Base-by-base conservation (phyloP, 2,113 vertebrate species). In the Podilymbus podiceps region DNA sequence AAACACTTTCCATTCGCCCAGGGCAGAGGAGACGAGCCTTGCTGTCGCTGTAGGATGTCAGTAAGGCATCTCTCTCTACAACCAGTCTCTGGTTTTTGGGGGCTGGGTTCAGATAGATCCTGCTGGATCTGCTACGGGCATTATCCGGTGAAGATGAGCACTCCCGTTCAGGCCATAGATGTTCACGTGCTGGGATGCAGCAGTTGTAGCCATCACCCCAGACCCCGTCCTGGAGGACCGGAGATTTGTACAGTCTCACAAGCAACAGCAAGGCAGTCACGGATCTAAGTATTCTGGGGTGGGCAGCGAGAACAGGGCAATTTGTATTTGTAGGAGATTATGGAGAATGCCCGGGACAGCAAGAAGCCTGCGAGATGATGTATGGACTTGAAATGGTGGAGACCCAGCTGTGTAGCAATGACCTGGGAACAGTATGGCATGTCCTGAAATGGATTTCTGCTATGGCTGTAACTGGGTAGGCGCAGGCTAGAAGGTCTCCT, bases 271-370 rank as follows among this genome's bases (percentile, higher is more conserved):
- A 77, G 53, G 49, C n/a, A 46, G 50, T 28, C 42, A 23, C 22
- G 58, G 58, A 62, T 27, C 18, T 24, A 18, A 46, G 30, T 38
- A 27, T 69, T 66, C 46, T 35, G 31, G 33, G 23, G 8, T 12
- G 14, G 6, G 8, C 9, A 19, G 6, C 25, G 9, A 44, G 4
- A 67, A 55, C n/a, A 28, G 6, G 60, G 14, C 0, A 2, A 25
- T 77, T 69, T 66, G 11, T 25, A 42, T 38, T 66, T 79, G 40
- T 35, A 24, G 55, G 44, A 90, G 40, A 38, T 35, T 30, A 38
- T 31, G 24, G 24, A 30, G 19, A 84, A 38, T 24, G 12, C 22
- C 16, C 23, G 46, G 46, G 30, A 49, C 46, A 84, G 60, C n/a
- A 69, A 33, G 20, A 49, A 74, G 16, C 19, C 46, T 63, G 9